Conservation (phyloP, 2,797 vertebrate species). For the Hydrocynus forskahlii region DNA sequence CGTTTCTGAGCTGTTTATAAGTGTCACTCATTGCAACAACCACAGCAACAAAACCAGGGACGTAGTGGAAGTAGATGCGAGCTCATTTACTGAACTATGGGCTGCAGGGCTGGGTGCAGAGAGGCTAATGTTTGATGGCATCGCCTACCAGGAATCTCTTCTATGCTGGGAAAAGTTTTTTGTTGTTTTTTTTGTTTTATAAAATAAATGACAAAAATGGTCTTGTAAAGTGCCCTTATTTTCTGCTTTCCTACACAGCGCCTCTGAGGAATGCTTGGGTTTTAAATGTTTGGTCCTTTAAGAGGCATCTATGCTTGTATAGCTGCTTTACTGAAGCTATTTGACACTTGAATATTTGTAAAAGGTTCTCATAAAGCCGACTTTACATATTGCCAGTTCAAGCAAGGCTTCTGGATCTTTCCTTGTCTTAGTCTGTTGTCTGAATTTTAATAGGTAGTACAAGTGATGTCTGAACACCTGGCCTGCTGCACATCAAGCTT, state of each 20-base stretch:
- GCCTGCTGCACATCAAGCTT: too few species aligned
- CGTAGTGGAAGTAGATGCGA: conserved; percentile 82
- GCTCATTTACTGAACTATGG: conserved; percentile 80
- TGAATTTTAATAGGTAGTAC: too few species aligned
- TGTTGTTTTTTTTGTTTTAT: conserved; percentile 80
- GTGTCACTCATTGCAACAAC: conserved; percentile 75
- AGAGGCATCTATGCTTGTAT: neutral
- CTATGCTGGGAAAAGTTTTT: conserved; percentile 65
- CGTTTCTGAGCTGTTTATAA: conserved; percentile 83
- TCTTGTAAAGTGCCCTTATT: conserved; percentile 1
- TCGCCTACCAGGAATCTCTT: conserved; percentile 75
- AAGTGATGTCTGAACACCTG: too few species aligned
- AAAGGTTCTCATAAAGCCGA: too few species aligned
- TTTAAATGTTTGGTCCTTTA: neutral
- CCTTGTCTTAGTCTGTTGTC: too few species aligned
- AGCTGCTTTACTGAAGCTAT: too few species aligned
- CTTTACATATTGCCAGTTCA: too few species aligned
- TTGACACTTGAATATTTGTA: too few species aligned
- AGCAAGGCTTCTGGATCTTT: too few species aligned
- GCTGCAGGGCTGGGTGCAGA: conserved; percentile 64
- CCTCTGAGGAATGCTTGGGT: neutral
- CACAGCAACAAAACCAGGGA: conserved; percentile 62
- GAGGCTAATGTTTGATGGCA: conserved; percentile 79
- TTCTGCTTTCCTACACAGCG: neutral
- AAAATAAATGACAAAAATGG: conserved; percentile 76